Conservation (phyloP, 1,140 invertebrate species). For the Elymnias hypermnestra region DNA sequence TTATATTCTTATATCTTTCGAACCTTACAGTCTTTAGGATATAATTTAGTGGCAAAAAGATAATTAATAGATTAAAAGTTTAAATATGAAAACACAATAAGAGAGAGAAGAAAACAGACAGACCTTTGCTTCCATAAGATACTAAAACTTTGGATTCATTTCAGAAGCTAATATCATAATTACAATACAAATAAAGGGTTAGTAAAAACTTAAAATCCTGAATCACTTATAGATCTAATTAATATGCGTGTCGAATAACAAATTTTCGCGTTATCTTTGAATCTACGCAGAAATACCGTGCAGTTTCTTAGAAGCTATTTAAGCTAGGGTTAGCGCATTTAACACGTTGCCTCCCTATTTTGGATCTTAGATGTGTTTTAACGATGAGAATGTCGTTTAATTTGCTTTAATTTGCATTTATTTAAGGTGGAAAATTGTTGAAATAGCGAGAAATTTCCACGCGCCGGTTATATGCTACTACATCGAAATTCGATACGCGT, state of each 20-base stretch:
- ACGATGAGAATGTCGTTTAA: conserved; percentile 34
- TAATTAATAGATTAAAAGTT: too few species aligned
- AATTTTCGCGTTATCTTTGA: conserved; percentile 1
- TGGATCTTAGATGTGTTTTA: conserved; percentile 22
- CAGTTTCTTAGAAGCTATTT: conserved; percentile 24
- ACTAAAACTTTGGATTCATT: too few species aligned
- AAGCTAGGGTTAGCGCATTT: conserved; percentile 13
- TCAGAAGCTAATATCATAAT: too few species aligned
- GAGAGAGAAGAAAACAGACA: too few species aligned
- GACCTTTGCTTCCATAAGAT: too few species aligned
- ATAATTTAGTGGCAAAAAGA: too few species aligned
- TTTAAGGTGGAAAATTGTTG: conserved; percentile 45
- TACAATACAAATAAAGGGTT: too few species aligned
- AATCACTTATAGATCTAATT: not conserved
- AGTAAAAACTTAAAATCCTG: too few species aligned
- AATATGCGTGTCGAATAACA: not conserved
- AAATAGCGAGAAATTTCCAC: conserved; percentile 42
- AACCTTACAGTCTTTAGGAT: too few species aligned
- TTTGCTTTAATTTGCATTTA: conserved; percentile 42
- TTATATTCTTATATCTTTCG: too few species aligned
- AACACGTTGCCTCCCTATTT: conserved; percentile 30
- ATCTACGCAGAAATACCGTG: conserved; percentile 21
- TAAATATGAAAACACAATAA: too few species aligned
- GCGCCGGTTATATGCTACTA: conserved; percentile 42
- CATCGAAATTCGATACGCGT: conserved; percentile 44